Conservation (phyloP, 2,113 vertebrate genomes). For the Coptodon rendalli region DNA sequence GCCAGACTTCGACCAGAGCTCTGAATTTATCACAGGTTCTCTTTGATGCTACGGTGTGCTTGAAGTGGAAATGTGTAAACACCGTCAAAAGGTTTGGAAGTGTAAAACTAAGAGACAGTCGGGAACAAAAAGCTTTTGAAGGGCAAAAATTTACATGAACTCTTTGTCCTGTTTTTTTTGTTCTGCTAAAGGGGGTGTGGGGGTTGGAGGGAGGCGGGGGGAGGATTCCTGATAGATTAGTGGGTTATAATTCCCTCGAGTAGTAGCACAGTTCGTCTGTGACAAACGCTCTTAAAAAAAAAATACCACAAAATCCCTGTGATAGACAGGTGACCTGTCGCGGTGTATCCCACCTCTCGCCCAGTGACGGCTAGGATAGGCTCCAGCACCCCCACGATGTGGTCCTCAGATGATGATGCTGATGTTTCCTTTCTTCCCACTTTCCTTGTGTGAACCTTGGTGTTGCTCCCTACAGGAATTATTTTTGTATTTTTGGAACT, state of each 20-base stretch:
- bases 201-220: neutral
- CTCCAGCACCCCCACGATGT: neutral
- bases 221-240: neutral
- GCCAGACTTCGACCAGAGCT: neutral
- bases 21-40: constrained; percentile 2
- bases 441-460: neutral
- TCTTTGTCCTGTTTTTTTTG: neutral
- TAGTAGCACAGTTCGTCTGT: neutral
- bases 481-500: neutral
- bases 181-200: neutral
- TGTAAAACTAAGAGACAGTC: neutral
- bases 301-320: neutral
- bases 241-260: neutral
- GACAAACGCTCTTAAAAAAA: neutral
- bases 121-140: neutral
- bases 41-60: constrained; percentile 19
- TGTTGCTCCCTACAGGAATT: neutral
- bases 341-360: neutral
- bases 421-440: neutral
- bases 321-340: neutral
- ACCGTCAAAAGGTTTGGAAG: neutral
- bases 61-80: constrained; percentile 30
- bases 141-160: neutral
- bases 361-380: neutral
- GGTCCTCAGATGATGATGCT: neutral